Base-by-base conservation (phyloP, 2,113 vertebrate genomes). In the Neolamprologus devosi region DNA sequence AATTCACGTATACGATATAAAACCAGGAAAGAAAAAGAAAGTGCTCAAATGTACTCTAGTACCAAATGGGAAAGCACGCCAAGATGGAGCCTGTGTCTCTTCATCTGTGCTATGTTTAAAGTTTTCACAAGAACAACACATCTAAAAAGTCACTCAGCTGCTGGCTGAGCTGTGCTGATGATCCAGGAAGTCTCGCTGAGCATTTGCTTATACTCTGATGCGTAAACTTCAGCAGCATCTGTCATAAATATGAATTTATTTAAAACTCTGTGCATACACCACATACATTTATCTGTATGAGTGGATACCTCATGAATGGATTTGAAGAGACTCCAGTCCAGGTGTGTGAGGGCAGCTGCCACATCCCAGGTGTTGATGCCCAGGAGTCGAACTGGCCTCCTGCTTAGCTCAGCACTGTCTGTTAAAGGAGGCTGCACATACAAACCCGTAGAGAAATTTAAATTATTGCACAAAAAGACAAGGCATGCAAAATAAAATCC, bases 361-460 rank as follows among this genome's bases (percentile, higher is more conserved):
- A 99, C 97, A 89, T 99, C 98, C 98, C 99, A 99, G 33, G 98
- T 99, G 96, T 99, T 99, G 93, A 99, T 98, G 75, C 98, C 97
- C 73, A 99, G 94, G 95, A 99, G 97, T 90, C 97, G 97, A 73
- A 98, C 96, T 0, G 98, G 94, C 87, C 97, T 97, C 92, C 97
- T 97, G 89, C 97, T 97, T n/a, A 98, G 93, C 89, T 99, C 98
- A 45, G 97, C 97, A 60, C 97, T 98, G 96, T 99, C 98, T n/a
- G 96, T 97, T 92, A 99, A 96, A 1, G 98, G 97, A 84, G 95
- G 98, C 98, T 99, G 92, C 37, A 82, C 17, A 83, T 11, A 82
- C 42, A 88, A 65, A 83, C 19, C 78, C 17, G 28, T 12, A 83
- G 23, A 80, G 7, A 28, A 81, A 28, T 21, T 26, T 2, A 47